These are phyloP conservation scores for Peromyscus maniculatus DNA, from an alignment of 2,113 vertebrate genomes.

Conservation along the genomic window DNA sequence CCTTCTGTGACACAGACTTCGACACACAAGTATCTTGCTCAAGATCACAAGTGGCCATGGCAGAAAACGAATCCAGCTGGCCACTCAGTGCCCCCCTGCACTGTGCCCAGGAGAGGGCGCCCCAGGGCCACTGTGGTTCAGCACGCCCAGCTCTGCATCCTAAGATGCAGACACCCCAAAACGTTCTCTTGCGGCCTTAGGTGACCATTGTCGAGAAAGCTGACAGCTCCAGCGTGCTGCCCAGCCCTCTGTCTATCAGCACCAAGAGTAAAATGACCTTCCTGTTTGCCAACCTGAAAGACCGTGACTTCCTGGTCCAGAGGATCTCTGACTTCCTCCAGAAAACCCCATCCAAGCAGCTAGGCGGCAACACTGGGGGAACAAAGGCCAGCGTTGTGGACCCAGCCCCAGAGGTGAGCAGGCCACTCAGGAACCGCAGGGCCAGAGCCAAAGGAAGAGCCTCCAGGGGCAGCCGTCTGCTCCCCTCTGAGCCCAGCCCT, in stretches of 20 bases:
- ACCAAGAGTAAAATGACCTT: conserved; percentile 99
- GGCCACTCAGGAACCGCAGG: background rate
- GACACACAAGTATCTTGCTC: background rate
- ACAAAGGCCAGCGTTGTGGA: conserved; percentile 80
- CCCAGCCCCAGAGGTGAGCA: conserved; percentile 70
- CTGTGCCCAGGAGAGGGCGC: background rate
- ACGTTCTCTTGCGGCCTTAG: conserved; percentile 84
- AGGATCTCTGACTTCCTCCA: conserved; percentile 98
- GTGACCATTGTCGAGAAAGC: conserved; percentile 98
- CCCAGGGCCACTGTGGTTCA: too few relatives aligned
- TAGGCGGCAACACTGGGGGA: conserved; percentile 66
- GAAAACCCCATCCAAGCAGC: conserved; percentile 92
- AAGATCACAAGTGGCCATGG: fast-evolving
- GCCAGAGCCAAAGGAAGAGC: background rate
- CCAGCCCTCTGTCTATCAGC: conserved; percentile 98
- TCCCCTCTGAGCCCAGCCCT: background rate
- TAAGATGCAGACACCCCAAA: background rate
- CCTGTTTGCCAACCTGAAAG: conserved; percentile 98
- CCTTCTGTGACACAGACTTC: background rate
- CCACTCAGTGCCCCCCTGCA: fast-evolving
- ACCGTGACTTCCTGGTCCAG: conserved; percentile 97
- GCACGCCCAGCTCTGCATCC: fast-evolving
- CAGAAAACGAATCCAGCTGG: background rate
- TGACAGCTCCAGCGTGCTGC: conserved; percentile 96
- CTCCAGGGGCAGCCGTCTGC: background rate